phyloP scores from a whole-genome alignment of 92 coral and sea anemone species.

The Palythoa grandis region DNA sequence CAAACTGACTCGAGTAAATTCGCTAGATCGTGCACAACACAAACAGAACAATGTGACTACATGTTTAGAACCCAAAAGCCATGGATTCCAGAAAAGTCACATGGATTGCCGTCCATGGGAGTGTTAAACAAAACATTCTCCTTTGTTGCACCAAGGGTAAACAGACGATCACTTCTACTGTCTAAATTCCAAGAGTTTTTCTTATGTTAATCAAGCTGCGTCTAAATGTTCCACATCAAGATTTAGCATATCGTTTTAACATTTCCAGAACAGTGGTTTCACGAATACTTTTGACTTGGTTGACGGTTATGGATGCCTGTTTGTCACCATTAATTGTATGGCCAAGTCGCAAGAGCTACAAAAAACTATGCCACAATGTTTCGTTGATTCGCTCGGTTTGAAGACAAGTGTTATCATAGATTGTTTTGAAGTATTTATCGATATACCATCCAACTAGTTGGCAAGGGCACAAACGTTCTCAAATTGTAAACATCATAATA shows the following conservation, averaged over 20 bases:
- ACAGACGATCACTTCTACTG: constrained; percentile 33
- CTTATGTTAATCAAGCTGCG: constrained; percentile 50
- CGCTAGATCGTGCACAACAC: too few species aligned
- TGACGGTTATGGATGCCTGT: constrained; percentile 24
- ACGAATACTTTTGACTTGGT: constrained; percentile 46
- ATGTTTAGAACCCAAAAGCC: constrained; percentile 46
- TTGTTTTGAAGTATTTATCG: too few species aligned
- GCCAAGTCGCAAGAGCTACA: too few species aligned
- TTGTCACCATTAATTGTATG: too few species aligned
- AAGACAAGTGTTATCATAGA: too few species aligned
- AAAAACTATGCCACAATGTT: not conserved
- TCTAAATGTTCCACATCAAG: constrained; percentile 57
- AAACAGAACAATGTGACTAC: constrained; percentile 47
- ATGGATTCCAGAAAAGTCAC: constrained; percentile 23
- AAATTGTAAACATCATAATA: constrained; percentile 27
- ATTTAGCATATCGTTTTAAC: constrained; percentile 59
- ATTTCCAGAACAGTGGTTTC: constrained; percentile 56
- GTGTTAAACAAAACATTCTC: not conserved
- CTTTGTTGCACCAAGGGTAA: constrained; percentile 46
- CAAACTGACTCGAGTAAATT: too few species aligned
- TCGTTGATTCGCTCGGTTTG: too few species aligned
- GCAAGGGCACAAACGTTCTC: constrained; percentile 56
- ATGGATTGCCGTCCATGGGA: not conserved
- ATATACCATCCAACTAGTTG: constrained; percentile 9
- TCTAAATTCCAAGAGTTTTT: constrained; percentile 55